Conservation (phyloP, 2,797 vertebrate species). For the Ispidina picta region DNA sequence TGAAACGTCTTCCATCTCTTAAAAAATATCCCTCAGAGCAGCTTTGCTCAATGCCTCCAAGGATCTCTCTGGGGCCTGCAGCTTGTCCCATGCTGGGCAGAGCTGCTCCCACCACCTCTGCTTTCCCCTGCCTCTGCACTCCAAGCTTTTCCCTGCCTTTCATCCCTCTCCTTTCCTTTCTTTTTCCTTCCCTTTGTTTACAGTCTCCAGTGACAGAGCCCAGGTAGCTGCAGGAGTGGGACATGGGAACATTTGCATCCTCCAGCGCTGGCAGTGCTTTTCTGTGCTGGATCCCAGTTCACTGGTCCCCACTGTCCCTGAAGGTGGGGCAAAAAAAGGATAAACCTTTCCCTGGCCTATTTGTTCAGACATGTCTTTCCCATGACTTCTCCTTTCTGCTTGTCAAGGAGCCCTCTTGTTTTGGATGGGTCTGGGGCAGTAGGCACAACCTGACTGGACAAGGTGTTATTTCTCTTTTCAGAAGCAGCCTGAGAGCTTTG, state of each 20-base stretch:
- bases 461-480: neutral
- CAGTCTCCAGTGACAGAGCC: neutral
- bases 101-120: neutral
- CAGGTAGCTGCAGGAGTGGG: neutral
- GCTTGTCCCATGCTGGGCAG: neutral
- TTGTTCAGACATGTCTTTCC: neutral
- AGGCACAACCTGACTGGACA: neutral
- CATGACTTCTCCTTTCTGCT: neutral
- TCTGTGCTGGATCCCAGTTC: neutral
- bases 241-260: neutral
- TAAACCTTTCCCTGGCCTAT: neutral
- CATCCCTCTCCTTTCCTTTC: neutral
- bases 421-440: neutral
- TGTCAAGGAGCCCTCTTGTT: neutral
- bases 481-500: neutral
- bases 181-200: neutral
- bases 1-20: neutral
- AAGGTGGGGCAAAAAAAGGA: neutral
- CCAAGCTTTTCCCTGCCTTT: neutral
- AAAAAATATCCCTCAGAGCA: neutral
- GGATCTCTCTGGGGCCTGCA: neutral
- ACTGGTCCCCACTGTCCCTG: neutral
- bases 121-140: neutral
- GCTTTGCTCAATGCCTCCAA: neutral
- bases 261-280: rapidly evolving